Percentiles rank a stretch among this genome's conserved stretches.
phyloP scores from a whole-genome alignment of 2,797 vertebrate species.

The Gouania willdenowi region DNA sequence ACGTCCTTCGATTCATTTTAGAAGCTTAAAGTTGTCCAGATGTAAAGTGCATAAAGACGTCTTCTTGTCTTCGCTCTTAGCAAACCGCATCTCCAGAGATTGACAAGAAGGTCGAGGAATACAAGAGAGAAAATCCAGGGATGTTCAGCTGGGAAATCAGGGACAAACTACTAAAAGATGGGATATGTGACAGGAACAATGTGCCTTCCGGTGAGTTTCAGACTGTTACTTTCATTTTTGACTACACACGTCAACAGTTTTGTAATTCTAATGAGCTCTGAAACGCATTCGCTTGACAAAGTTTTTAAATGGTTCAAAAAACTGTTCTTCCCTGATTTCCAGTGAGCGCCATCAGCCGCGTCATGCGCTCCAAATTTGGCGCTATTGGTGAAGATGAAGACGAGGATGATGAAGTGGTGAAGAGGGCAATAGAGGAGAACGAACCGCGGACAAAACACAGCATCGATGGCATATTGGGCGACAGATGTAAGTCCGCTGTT shows the following conservation, averaged over 20 bases:
- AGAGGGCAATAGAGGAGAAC: conserved; percentile 89
- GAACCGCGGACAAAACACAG: conserved; percentile 96
- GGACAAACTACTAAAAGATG: conserved; percentile 95
- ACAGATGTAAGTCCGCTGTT: conserved; percentile 84
- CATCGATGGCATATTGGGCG: conserved; percentile 96
- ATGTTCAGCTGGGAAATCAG: conserved; percentile 99
- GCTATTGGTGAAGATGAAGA: conserved; percentile 94
- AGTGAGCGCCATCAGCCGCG: conserved; percentile 98
- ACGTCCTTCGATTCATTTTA: no score
- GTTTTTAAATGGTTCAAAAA: not conserved
- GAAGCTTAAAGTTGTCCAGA: no score
- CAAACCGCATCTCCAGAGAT: conserved; percentile 93
- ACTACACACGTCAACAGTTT: no score
- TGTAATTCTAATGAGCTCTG: no score
- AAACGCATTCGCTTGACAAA: no score
- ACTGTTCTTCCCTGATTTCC: not conserved
- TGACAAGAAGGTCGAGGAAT: conserved; percentile 98
- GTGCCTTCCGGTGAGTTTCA: conserved; percentile 88
- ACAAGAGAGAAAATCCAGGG: conserved; percentile 93
- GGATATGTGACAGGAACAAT: conserved; percentile 93
- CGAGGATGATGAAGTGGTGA: conserved; percentile 90
- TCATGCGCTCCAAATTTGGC: conserved; percentile 95
- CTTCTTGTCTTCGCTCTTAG: conserved; percentile 61
- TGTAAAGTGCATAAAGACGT: no score
- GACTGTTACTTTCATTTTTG: no score